Conservation (phyloP, 2,888 invertebrate genomes). For the Morinoia aosen region DNA sequence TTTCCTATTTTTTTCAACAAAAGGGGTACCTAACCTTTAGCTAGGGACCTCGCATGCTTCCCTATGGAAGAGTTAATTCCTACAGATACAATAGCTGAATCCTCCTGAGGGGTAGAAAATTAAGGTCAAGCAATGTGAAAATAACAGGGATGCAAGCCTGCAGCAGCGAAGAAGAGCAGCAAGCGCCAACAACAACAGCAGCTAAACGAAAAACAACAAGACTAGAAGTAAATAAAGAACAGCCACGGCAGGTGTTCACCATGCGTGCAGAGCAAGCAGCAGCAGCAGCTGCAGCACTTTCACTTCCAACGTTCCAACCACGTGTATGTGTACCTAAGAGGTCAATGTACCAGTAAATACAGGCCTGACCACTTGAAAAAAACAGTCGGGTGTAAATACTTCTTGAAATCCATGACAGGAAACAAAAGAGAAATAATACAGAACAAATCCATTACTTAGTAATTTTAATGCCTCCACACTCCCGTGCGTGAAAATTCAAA, state of each 20-base stretch:
- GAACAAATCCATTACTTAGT: neutral
- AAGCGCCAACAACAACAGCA: neutral
- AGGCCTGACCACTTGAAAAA: neutral
- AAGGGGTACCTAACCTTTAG: too few species aligned
- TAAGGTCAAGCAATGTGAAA: neutral
- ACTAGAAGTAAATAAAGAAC: neutral
- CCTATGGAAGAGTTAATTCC: too few species aligned
- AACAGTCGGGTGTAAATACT: neutral
- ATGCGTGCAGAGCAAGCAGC: neutral
- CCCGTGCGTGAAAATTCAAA: too few species aligned
- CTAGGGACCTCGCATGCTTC: too few species aligned
- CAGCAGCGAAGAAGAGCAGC: neutral
- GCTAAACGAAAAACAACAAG: neutral
- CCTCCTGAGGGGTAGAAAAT: neutral
- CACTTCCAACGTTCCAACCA: neutral
- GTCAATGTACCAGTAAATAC: neutral
- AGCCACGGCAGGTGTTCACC: neutral
- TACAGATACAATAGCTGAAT: too few species aligned
- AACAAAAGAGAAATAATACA: neutral
- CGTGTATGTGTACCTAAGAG: neutral
- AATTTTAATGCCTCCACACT: too few species aligned
- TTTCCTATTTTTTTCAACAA: too few species aligned
- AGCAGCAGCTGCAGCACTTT: slow-evolving; percentile 15
- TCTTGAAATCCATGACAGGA: neutral
- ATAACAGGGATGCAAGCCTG: neutral